Conservation (phyloP, 1,140 invertebrate genomes). For the Ceratitis capitata region DNA sequence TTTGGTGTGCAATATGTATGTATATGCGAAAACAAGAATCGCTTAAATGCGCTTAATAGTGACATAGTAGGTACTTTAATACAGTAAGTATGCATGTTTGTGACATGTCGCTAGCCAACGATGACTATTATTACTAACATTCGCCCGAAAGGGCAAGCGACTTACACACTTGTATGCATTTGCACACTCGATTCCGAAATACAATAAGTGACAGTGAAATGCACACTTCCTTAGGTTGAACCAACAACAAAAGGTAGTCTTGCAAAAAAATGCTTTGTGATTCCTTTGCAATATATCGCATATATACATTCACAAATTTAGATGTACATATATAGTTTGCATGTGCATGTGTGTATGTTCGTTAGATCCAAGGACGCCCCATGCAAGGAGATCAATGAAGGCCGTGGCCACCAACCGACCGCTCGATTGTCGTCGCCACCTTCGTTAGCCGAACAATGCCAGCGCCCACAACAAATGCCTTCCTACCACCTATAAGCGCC, state of each 20-base stretch:
- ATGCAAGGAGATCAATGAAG: slow-evolving; percentile 28
- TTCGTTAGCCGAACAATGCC: neutral
- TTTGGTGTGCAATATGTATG: no score
- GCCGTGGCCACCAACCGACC: neutral
- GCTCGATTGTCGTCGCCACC: neutral
- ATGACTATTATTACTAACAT: neutral
- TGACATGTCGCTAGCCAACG: neutral
- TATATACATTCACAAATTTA: no score
- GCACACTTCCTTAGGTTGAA: neutral
- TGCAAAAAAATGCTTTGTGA: neutral
- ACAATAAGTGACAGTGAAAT: neutral
- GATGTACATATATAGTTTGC: no score
- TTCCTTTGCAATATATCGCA: neutral
- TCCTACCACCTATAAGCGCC: neutral
- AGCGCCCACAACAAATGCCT: neutral
- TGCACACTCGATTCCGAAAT: neutral
- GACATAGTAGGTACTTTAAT: neutral
- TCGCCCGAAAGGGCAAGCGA: neutral
- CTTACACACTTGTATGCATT: no score
- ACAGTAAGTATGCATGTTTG: neutral
- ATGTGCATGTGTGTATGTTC: neutral
- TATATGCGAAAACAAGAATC: neutral
- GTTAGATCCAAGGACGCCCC: neutral
- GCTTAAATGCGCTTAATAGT: neutral
- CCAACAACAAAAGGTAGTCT: neutral